Base-by-base conservation (phyloP, 2,113 vertebrate genomes). In the Leucosticte australis region DNA sequence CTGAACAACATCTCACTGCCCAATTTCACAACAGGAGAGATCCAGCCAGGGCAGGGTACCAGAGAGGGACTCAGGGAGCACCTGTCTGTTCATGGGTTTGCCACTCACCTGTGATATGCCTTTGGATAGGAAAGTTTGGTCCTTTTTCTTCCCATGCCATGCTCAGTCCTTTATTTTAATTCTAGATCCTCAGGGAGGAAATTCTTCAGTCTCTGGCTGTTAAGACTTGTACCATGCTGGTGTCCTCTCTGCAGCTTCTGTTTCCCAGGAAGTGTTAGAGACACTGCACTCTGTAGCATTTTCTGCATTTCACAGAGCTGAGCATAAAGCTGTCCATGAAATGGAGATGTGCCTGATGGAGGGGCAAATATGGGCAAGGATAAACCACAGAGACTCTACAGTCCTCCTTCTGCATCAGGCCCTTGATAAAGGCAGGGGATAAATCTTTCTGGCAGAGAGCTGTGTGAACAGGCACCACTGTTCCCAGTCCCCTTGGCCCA, bases 101-200 rank as follows among this genome's bases (percentile, higher is more conserved):
- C 39, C 71, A 56, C 52, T 81, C 81, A 50, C 56, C 59, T 87
- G 13, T 22, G 35, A 15, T 41, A 33, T 2, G 60, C 16, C 55
- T 81, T 77, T 55, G 81, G 74, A 75, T 13, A 78, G 70, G 41
- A 35, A 65, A 8, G 18, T 87, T 62, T 46, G 17, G 21, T 92
- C 41, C 63, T 65, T 71, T 75, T 64, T 49, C 46, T 79, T 91
- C 30, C 41, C 12, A 2, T 91, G 53, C 65, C 46, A 53, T 42
- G 23, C 24, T 53, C 26, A 27, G 31, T 65, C 77, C 46, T 92
- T 77, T 50, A 65, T 75, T 87, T 88, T 65, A 77, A 92, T 77
- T 93, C 62, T 65, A 33, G 53, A 79, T 87, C 44, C 81, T 95
- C 53, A 76, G 84, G 81, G 89, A 93, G 84, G 37, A 96, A 46